Conservation (phyloP, 2,888 invertebrate genomes). For the Apodemia zela region DNA sequence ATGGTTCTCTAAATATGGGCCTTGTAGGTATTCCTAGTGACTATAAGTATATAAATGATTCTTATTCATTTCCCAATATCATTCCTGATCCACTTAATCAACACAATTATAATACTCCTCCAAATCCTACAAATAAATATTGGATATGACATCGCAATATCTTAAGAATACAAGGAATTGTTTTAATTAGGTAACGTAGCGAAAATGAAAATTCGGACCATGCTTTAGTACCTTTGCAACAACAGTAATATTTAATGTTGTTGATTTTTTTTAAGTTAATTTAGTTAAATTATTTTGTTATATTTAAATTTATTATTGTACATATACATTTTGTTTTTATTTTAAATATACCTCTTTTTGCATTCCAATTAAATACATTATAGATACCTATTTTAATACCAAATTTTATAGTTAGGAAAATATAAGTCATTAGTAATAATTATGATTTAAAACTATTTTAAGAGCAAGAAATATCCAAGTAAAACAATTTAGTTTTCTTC, state of each 20-base stretch:
- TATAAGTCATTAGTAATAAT: conserved; percentile 62
- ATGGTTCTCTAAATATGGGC: conserved; percentile 73
- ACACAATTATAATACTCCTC: conserved; percentile 68
- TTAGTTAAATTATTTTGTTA: conserved; percentile 24
- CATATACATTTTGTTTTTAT: conserved; percentile 43
- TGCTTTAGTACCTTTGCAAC: background rate
- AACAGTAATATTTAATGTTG: conserved; percentile 5
- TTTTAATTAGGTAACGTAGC: background rate
- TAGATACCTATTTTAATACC: conserved; percentile 63
- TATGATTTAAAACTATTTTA: conserved; percentile 11
- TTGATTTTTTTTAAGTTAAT: conserved; percentile 15
- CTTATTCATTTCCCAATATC: conserved; percentile 70
- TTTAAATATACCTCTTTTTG: conserved; percentile 67
- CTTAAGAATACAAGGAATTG: background rate
- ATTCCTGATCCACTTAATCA: conserved; percentile 62
- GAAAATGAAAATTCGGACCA: too few relatives aligned
- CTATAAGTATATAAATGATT: conserved; percentile 75
- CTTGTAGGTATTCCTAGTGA: conserved; percentile 69
- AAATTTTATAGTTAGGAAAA: conserved; percentile 56
- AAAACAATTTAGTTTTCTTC: background rate
- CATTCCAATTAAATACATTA: conserved; percentile 56
- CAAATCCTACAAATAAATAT: conserved; percentile 44
- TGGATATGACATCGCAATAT: conserved; percentile 42
- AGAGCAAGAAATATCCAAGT: conserved; percentile 13
- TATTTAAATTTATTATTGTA: conserved; percentile 29